Evolutionary conservation across 2,113 vertebrate species (phyloP).

Genomic region (Pterocles orientalis): DNA sequence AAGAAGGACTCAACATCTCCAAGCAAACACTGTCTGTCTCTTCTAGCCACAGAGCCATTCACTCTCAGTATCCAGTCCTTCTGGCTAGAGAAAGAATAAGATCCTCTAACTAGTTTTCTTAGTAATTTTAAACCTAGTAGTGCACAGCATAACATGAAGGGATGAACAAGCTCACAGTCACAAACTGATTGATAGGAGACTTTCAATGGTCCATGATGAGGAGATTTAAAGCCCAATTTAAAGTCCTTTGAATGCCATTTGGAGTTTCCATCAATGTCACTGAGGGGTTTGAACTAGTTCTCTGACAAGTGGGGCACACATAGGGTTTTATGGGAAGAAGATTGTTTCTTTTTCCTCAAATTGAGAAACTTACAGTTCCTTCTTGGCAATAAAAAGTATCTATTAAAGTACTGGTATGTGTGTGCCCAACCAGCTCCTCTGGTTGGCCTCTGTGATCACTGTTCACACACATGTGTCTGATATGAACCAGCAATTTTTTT

Average conservation of each 20-base stretch:
- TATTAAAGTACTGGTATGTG: background rate
- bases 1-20: background rate
- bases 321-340: background rate
- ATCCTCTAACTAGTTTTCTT: background rate
- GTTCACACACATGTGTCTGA: background rate
- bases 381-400: background rate
- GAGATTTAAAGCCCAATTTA: background rate
- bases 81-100: background rate
- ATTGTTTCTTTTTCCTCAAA: background rate
- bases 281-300: background rate
- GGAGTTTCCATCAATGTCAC: background rate
- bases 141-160: background rate
- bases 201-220: background rate
- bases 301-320: background rate
- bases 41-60: background rate
- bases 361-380: background rate
- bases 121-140: background rate
- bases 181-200: background rate
- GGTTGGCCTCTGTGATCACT: background rate
- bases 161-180: background rate
- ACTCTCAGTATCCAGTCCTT: background rate
- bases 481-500: background rate
- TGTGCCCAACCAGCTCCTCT: background rate
- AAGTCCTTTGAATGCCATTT: background rate
- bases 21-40: background rate